These are phyloP conservation scores for Chrysodeixis includens DNA, from an alignment of 2,888 invertebrate species.

Conservation along the genomic window DNA sequence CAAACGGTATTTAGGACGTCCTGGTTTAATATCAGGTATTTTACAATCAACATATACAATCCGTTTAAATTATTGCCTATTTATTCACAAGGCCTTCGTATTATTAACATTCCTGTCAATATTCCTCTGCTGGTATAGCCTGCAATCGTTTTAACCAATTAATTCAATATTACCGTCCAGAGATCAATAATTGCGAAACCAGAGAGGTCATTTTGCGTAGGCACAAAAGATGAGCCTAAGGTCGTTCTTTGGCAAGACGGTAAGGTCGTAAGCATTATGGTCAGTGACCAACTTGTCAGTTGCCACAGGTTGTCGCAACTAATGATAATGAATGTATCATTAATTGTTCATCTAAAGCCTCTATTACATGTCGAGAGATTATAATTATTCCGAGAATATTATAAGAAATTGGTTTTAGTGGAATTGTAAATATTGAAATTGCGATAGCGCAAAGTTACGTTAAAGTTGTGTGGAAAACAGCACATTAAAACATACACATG, in stretches of 20 bases:
- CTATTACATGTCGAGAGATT: constrained; percentile 13
- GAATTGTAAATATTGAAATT: neutral
- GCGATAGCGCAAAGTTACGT: too few relatives aligned
- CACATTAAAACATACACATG: too few relatives aligned
- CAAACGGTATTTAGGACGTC: neutral
- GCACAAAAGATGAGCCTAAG: constrained; percentile 38
- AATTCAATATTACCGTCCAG: constrained; percentile 31
- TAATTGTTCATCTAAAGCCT: constrained; percentile 25
- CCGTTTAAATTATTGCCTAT: neutral
- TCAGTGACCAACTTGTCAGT: constrained; percentile 27
- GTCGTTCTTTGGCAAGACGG: constrained; percentile 40
- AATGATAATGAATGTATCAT: constrained; percentile 24
- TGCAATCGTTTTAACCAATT: constrained; percentile 19
- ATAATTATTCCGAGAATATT: constrained; percentile 20
- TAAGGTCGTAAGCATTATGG: constrained; percentile 42
- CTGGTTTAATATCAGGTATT: neutral
- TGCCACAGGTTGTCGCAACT: constrained; percentile 39
- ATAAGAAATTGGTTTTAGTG: constrained; percentile 19
- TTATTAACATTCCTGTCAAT: constrained; percentile 1
- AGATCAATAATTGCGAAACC: constrained; percentile 45
- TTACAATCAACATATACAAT: neutral
- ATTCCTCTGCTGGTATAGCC: neutral
- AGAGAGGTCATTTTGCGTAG: constrained; percentile 20
- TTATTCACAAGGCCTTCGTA: neutral
- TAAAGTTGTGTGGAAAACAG: too few relatives aligned